These are phyloP conservation scores for Caenorhabditis uteleia DNA, from an alignment of 2,888 invertebrate species.

Conservation along the genomic window DNA sequence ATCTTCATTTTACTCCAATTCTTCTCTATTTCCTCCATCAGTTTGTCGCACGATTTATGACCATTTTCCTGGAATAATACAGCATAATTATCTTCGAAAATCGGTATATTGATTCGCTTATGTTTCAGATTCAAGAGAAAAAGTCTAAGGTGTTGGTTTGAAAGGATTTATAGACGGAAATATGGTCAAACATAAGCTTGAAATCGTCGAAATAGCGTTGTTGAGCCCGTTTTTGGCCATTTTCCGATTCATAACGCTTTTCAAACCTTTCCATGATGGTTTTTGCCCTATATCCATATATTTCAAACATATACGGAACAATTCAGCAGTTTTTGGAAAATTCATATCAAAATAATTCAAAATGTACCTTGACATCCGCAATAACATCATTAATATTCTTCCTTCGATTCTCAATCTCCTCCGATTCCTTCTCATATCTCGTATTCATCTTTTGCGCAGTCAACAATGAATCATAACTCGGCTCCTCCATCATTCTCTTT, in stretches of 20 bases:
- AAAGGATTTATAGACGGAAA: too few species aligned
- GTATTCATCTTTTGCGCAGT: constrained; percentile 11
- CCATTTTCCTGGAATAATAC: too few species aligned
- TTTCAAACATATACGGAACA: too few species aligned
- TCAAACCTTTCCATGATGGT: neutral
- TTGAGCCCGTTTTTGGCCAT: too few species aligned
- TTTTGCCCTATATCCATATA: too few species aligned
- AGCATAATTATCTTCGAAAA: too few species aligned
- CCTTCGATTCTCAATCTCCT: constrained; percentile 26
- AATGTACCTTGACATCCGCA: neutral
- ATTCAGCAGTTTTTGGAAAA: too few species aligned
- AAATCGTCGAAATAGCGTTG: too few species aligned
- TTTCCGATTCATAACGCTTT: neutral
- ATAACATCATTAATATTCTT: constrained; percentile 17
- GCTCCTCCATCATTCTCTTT: constrained; percentile 5
- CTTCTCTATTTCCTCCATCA: constrained; percentile 20
- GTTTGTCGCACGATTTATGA: neutral
- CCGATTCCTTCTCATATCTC: constrained; percentile 24
- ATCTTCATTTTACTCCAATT: constrained; percentile 24
- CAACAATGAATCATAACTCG: constrained; percentile 16
- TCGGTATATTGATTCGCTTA: too few species aligned
- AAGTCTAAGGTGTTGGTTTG: too few species aligned
- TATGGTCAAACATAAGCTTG: too few species aligned
- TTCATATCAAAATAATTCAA: neutral
- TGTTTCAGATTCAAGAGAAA: too few species aligned